Base-by-base conservation (phyloP, 2,113 vertebrate genomes). In the Tapirus terrestris region DNA sequence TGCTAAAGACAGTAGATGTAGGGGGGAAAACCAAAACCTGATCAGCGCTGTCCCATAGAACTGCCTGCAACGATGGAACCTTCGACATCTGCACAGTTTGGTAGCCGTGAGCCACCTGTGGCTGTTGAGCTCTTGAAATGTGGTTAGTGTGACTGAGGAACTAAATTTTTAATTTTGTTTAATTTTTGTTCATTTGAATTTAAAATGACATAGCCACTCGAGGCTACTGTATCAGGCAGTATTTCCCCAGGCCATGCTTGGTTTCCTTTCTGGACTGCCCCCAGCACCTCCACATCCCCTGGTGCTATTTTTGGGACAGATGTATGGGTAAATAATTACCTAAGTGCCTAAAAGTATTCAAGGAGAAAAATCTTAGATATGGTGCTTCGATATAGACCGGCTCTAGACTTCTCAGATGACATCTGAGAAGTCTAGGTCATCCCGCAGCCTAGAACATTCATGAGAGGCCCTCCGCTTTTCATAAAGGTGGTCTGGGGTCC, bases 241-340 rank as follows among this genome's bases (percentile, higher is more conserved):
- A 2, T 39, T 65, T 48, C 8, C 29, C 92, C 39, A 20, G 65
- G 48, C 17, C 13, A 2, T 1, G 1, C 77, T 56, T 83, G 39
- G 8, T 48, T 89, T 86, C 85, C 33, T 97, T 53, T 91, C 60
- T 91, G 12, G 43, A 43, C 43, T 3, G 14, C 45, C 14, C 76
- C 23, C 14, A 27, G n/a, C 20, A 4, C 25, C n/a, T 56, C 21
- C 29, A 0, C 21, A 6, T 45, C 4, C 27, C 17, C 79, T 72
- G 2, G 0, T 45, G 8, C 31, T 36, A 21, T 81, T 75, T 89
- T 31, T 91, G 21, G 43, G 31, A 21, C 45, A 86, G 20, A 16
- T 11, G 5, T 29, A 13, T 27, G 31, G 39, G 16, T 72, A n/a
- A 58, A 39, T 75, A 18, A 29, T 92, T 53, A 43, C 20, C 25